These are phyloP conservation scores for Arenaria interpres DNA, from an alignment of 2,113 vertebrate species.

Conservation along the genomic window DNA sequence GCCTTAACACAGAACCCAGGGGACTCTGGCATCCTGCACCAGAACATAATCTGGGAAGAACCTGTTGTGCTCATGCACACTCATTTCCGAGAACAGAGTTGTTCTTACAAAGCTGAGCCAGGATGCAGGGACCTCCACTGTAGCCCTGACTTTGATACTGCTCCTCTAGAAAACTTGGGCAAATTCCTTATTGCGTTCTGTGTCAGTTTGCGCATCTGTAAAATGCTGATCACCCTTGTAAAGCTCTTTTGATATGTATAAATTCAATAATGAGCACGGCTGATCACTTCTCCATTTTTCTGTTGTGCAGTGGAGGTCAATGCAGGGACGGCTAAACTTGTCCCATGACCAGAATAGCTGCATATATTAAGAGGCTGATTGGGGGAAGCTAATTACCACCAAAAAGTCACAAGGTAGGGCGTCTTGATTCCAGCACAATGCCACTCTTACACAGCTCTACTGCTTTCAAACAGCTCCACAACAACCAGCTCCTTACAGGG, in stretches of 20 bases:
- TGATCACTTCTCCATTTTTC: neutral
- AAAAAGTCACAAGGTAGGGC: neutral
- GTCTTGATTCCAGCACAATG: neutral
- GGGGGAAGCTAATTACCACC: neutral
- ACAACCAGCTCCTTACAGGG: neutral
- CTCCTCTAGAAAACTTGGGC: neutral
- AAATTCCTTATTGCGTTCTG: neutral
- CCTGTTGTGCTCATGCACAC: neutral
- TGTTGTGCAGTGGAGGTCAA: neutral
- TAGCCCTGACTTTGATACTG: neutral
- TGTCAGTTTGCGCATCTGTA: neutral
- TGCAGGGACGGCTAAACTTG: conserved; percentile 13
- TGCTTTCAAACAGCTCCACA: neutral
- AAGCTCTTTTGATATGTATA: neutral
- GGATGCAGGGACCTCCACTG: neutral
- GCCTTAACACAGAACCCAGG: neutral
- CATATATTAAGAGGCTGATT: conserved; percentile 10
- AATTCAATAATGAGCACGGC: neutral
- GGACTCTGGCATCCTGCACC: neutral
- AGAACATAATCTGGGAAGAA: neutral
- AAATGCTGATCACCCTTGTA: neutral
- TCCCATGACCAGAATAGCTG: conserved; percentile 7
- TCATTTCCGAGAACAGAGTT: neutral
- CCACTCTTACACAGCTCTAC: neutral
- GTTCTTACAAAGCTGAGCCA: neutral